Evolutionary conservation across 92 coral and sea anemone species (phyloP), one percentile per base, ranked within the genome.

Genomic region (Porites lobata): DNA sequence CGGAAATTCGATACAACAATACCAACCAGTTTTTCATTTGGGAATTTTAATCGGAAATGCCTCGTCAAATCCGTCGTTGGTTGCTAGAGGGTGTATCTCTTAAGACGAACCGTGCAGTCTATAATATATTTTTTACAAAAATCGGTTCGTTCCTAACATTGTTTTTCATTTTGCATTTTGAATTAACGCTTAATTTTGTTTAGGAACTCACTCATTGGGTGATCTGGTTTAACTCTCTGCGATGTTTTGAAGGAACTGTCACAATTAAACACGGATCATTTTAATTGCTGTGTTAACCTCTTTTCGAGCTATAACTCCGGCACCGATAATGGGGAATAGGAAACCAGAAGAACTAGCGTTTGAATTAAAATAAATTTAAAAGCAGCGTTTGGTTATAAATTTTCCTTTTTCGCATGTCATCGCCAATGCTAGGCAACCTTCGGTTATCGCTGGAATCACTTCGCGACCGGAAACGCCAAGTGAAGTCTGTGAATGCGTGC

Each of bases 21-120:
- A 65, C 80, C 87, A 8, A 29, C 79, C 21, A 84, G 87, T 84
- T 84, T 38, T 83, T 84, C 87, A 84, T 73, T 84, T 73, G 80
- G 81, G 87, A 61, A 84, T 73, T 84, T 77, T 82, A 71, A 84
- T 72, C 87, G 87, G 87, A 84, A 84, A 84, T 84, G 87, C 87
- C 87, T 47, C 15, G 64, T 74, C 87, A 84, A 81, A 73, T 84
- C 80, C 73, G 74, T 50, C 87, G 80, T 65, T 63, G 50, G 80
- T 84, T 84, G 64, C 87, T 20, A 9, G 64, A 84, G 80, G 87
- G 87, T 57, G 80, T 20, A 63, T 58, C 54, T 19, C 62, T 18
- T 13, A 72, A 32, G 62, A 19, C 22, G 54, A 26, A 65, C 65
- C 52, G 67, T 32, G 72, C 73, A 79, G n/a, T 61, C 17, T 29